Conservation (phyloP, 2,113 vertebrate genomes). For the Ondatra zibethicus region DNA sequence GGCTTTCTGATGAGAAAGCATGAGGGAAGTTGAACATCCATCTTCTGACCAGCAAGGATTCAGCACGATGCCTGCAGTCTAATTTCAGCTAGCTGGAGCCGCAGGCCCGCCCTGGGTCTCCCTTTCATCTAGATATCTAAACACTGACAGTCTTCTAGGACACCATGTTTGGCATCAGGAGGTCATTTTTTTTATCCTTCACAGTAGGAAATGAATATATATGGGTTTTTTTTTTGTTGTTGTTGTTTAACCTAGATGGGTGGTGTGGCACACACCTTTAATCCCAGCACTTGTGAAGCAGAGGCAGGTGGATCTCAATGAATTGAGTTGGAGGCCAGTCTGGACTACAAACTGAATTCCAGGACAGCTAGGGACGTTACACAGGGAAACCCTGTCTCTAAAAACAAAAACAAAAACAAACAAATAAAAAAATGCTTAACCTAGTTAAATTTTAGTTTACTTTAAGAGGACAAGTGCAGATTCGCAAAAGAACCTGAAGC, state of each 20-base stretch:
- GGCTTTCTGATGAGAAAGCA: neutral
- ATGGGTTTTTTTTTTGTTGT: too few relatives aligned
- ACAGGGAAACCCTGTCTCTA: too few relatives aligned
- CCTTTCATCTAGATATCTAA: neutral
- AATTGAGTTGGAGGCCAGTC: too few relatives aligned
- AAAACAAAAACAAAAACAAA: too few relatives aligned
- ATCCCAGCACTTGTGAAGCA: too few relatives aligned
- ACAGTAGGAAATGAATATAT: conserved; percentile 27
- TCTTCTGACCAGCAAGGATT: neutral
- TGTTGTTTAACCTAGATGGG: too few relatives aligned
- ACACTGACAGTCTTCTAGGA: accelerated
- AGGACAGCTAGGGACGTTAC: too few relatives aligned
- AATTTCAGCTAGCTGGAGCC: neutral
- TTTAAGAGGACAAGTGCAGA: neutral
- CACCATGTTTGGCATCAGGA: neutral
- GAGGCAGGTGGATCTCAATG: too few relatives aligned
- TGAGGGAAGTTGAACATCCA: neutral
- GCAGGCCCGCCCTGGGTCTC: neutral
- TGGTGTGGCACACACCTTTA: too few relatives aligned
- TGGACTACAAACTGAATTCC: too few relatives aligned
- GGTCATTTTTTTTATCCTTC: neutral
- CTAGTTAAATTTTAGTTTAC: conserved; percentile 56
- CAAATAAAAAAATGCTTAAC: neutral
- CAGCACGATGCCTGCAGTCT: neutral
- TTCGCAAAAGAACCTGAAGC: conserved; percentile 28